Evolutionary conservation across 1,140 invertebrate genomes (phyloP).

Genomic region (Aleiodes sp.): DNA sequence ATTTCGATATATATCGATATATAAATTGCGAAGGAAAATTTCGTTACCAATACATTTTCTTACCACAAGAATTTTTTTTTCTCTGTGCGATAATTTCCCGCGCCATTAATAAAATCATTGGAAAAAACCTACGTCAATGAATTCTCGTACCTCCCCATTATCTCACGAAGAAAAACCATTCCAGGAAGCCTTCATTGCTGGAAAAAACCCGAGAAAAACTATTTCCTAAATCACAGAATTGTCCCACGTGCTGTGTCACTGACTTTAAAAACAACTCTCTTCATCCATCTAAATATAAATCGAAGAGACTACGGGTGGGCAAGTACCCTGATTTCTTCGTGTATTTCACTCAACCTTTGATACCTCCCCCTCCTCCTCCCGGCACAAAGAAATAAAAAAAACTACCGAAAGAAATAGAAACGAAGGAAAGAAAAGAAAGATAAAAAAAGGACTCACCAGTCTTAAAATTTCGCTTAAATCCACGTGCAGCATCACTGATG

Average conservation of each 20-base stretch:
- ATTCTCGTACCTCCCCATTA: too few species aligned
- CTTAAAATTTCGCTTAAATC: slow-evolving; percentile 50
- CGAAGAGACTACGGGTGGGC: slow-evolving; percentile 4
- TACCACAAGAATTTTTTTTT: too few species aligned
- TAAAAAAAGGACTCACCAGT: slow-evolving; percentile 44
- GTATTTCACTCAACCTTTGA: background rate
- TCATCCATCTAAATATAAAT: slow-evolving; percentile 14
- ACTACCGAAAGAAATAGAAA: background rate
- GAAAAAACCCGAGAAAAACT: too few species aligned
- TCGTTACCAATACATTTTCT: too few species aligned
- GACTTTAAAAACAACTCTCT: background rate
- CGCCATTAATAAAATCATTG: too few species aligned
- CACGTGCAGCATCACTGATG: slow-evolving; percentile 45
- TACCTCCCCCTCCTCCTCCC: background rate
- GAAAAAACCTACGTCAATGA: too few species aligned
- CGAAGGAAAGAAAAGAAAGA: slow-evolving; percentile 43
- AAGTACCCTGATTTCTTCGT: background rate
- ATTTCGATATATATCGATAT: too few species aligned
- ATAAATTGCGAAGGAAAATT: too few species aligned
- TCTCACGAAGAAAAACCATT: too few species aligned
- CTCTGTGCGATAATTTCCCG: too few species aligned
- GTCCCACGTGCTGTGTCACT: background rate
- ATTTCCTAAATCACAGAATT: background rate
- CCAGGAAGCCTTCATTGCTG: too few species aligned
- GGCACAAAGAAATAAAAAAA: too few species aligned